A percentile compares a stretch with the other conserved stretches of the same genome.
Evolutionary conservation across 2,888 invertebrate genomes (phyloP).

Genomic region (Choreutis nemorana): DNA sequence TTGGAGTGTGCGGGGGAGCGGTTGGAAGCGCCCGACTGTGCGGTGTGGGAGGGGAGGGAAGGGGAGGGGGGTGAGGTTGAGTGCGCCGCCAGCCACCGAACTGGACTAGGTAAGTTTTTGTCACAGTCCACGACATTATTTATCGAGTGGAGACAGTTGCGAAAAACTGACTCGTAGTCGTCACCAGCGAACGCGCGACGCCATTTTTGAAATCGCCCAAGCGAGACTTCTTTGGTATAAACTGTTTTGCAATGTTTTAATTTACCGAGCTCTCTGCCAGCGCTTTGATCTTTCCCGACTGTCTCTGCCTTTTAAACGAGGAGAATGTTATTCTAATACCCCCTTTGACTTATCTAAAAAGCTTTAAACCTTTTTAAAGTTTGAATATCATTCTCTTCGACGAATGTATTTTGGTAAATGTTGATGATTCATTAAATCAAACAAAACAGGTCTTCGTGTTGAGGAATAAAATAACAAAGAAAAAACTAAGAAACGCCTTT

Average conservation of each 20-base stretch:
- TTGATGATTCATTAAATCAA: no score
- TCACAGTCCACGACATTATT: constrained; percentile 64
- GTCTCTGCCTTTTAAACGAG: constrained; percentile 29
- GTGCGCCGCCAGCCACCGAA: constrained; percentile 58
- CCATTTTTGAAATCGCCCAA: constrained; percentile 58
- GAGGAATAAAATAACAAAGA: no score
- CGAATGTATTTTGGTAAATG: no score
- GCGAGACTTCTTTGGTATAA: constrained; percentile 43
- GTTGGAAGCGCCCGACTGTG: no score
- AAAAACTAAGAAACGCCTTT: neutral
- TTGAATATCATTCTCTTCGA: no score
- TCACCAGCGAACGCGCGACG: constrained; percentile 44
- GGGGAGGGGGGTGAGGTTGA: constrained; percentile 24
- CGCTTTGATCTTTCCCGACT: constrained; percentile 48
- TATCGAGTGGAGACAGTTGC: constrained; percentile 65
- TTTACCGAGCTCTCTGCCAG: constrained; percentile 32
- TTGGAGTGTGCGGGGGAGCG: constrained; percentile 27
- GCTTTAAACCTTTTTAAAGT: no score
- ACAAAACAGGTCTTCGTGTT: no score
- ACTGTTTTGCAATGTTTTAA: constrained; percentile 61
- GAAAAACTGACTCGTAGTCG: constrained; percentile 56
- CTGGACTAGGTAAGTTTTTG: constrained; percentile 66
- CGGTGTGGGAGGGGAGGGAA: constrained; percentile 19
- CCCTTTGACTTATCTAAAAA: no score
- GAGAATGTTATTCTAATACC: constrained; percentile 23